A percentile compares a stretch with the other conserved stretches of the same genome.
These are phyloP conservation scores for Urocyon cinereoargenteus DNA, from an alignment of 2,797 vertebrate species.

Conservation along the genomic window DNA sequence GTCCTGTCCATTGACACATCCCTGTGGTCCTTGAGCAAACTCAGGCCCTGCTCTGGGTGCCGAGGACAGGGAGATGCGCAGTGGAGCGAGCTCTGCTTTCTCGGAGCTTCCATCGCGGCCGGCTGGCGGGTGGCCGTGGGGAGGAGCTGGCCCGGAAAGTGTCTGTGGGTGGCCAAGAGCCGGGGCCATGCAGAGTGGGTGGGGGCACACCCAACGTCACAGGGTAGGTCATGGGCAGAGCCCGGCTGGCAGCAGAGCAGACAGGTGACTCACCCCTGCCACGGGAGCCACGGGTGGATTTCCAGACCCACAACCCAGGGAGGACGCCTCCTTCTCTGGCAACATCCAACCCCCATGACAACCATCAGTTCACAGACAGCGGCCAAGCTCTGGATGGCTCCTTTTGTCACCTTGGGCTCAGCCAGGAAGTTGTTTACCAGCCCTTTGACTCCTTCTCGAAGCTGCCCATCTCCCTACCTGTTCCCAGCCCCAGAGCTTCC, in stretches of 20 bases:
- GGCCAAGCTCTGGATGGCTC: background rate
- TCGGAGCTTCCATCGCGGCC: accelerated
- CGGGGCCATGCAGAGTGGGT: accelerated
- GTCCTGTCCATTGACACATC: background rate
- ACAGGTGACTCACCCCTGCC: background rate
- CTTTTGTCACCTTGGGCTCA: background rate
- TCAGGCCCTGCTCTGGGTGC: no score
- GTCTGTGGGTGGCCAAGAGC: background rate
- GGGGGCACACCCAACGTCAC: no score
- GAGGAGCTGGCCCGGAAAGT: background rate
- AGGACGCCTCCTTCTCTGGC: background rate
- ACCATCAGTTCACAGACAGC: background rate
- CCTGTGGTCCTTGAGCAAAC: background rate
- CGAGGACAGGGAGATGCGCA: background rate
- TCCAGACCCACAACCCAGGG: background rate
- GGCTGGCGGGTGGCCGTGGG: background rate
- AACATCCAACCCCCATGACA: accelerated
- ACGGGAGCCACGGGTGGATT: background rate
- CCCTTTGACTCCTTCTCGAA: background rate
- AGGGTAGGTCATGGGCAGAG: background rate
- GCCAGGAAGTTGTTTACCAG: background rate
- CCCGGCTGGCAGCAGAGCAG: background rate
- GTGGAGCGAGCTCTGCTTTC: background rate
- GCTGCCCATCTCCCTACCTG: background rate
- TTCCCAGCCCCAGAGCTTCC: background rate